Base-by-base conservation (phyloP, 2,888 invertebrate genomes). In the Nomada lathburiana region DNA sequence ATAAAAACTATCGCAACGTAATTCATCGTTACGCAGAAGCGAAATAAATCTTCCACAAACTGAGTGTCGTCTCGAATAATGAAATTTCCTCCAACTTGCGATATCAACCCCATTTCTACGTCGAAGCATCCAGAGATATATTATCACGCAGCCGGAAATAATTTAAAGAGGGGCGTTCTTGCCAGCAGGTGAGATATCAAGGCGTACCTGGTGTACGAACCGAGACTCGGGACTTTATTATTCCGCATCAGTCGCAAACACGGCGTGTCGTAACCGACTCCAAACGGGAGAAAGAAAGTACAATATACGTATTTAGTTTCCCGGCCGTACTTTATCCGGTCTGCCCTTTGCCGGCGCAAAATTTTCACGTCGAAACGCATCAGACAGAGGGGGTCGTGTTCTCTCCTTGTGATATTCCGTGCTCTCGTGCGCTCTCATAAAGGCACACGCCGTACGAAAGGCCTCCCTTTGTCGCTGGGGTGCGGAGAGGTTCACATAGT, bases 391-490 rank as follows among this genome's bases (percentile, higher is more conserved):
- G 2, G 4, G 16, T 5, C 4, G 5, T 36, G 5, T 36, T 36
- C 42, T 16, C 62, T 57, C 52, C 59, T 69, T 75, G 55, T 60
- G 60, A 69, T 71, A 63, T 75, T 68, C 78, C 47, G 59, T 59
- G 16, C 60, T 47, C 60, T 47, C 64, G 65, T 68, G 74, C 59
- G 64, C 65, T 79, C 79, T 81, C 76, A 73, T 84, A 86, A 86
- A 80, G 76, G 82, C 84, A 72, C 65, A 63, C 77, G 71, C 74
- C 29, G 79, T 82, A 86, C 70, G 82, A 84, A 73, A 79, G 74
- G 72, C 63, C 72, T 71, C 69, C 79, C 69, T 81, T 79, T 74
- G 84, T 69, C 76, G 76, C 68, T 60, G 63, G 42, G 47, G 11
- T 16, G 59, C 47, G 62, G 57, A 67, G 57, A 67, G 55, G 10